Percentiles rank a stretch among this genome's conserved stretches.
Conservation (phyloP, 2,888 invertebrate genomes). For the Andricus quercusramuli region DNA sequence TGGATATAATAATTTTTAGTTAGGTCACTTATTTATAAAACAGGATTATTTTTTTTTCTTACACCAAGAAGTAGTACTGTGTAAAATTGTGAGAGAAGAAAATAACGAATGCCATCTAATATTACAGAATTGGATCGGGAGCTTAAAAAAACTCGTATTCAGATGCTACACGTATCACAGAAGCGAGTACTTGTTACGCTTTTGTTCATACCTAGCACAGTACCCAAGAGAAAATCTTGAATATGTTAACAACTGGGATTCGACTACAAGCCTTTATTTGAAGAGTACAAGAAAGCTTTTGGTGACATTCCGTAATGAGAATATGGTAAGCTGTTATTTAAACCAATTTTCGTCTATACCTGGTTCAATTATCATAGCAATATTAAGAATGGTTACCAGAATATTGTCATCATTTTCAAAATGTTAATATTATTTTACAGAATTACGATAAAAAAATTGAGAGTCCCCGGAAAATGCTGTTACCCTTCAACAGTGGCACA, state of each 20-base stretch:
- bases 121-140: constrained; percentile 81
- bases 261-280: constrained; percentile 86
- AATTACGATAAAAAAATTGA: constrained; percentile 74
- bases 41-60: too few species aligned
- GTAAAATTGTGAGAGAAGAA: background rate
- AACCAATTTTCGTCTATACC: background rate
- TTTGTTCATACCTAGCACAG: constrained; percentile 85
- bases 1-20: too few species aligned
- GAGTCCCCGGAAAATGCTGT: constrained; percentile 77
- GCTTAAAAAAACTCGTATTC: constrained; percentile 84
- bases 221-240: constrained; percentile 83
- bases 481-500: constrained; percentile 71
- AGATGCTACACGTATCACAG: constrained; percentile 87
- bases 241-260: constrained; percentile 87
- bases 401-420: background rate
- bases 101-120: background rate
- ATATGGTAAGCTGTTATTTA: constrained; percentile 80
- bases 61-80: too few species aligned
- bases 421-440: constrained; percentile 58
- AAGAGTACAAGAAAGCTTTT: constrained; percentile 83
- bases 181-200: constrained; percentile 85
- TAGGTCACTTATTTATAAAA: too few species aligned
- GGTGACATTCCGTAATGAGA: constrained; percentile 88
- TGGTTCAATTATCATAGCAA: background rate
- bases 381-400: background rate